Evolutionary conservation across 2,797 vertebrate species (phyloP), one percentile per base, ranked within the genome.

Genomic region (Gadopsis bispinosus): DNA sequence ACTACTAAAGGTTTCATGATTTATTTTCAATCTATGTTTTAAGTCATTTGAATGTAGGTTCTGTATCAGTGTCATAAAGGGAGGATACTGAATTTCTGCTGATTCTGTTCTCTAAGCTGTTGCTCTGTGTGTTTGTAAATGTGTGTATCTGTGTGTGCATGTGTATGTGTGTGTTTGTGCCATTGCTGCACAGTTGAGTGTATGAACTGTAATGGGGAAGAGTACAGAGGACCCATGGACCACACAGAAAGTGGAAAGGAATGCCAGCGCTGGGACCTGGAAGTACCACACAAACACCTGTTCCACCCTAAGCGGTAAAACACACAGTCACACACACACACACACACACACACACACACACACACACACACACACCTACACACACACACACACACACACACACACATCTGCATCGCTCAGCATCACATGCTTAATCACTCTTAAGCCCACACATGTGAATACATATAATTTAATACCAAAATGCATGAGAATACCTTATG

Each of bases 181-280:
- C 20, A 4, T 22, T 69, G 51, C n/a, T 80, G 35, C 45, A 10
- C n/a, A 99, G 98, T 97, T 92, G 97, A 98, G 93, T 99, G 98
- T 88, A 94, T 99, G 93, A 95, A 93, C 65, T 99, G 98, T 90
- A 99, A 97, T 82, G 98, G 98, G 47, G 98, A 99, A 91, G 96
- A 94, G 89, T 99, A 99, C 73, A 96, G 97, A 93, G 98, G 98
- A 73, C 97, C 97, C 31, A 96, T 99, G 97, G 98, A 99, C 96
- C 97, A 97, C 89, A 99, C 98, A 0, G 97, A 98, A 83, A 96
- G 96, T 0, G 98, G 97, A 80, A 97, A 95, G 84, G 97, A 97
- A 91, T 99, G 98, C 86, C 98, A 99, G 87, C 97, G 98, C 66
- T 99, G 98, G 98, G 97, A 99, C 92, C 95, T 97, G 84, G 96